These are phyloP conservation scores for Arrhamphus sclerolepis DNA, from an alignment of 2,797 vertebrate genomes.

Conservation along the genomic window DNA sequence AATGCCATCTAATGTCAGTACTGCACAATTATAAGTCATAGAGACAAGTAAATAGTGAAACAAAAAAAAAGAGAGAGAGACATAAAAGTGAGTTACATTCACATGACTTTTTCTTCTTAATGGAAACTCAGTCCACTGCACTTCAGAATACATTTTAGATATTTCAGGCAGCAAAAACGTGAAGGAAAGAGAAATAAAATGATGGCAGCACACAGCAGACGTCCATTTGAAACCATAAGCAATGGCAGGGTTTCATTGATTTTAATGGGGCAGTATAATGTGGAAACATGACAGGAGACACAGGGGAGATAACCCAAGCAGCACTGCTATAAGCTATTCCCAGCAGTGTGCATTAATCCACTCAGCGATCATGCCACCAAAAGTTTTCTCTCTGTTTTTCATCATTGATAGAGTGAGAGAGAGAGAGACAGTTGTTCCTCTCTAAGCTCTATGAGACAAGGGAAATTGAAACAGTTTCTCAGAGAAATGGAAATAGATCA, in stretches of 20 bases:
- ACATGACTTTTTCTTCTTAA: slow-evolving; percentile 9
- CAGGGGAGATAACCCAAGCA: slow-evolving; percentile 71
- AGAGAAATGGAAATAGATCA: slow-evolving; percentile 78
- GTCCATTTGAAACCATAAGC: slow-evolving; percentile 61
- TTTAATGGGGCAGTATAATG: slow-evolving; percentile 76
- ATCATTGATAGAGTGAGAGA: slow-evolving; percentile 50
- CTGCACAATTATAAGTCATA: slow-evolving; percentile 2
- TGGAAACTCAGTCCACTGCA: slow-evolving; percentile 27
- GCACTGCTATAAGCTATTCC: slow-evolving; percentile 68
- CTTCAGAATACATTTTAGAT: slow-evolving; percentile 23
- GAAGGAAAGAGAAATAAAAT: slow-evolving; percentile 36
- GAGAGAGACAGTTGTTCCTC: slow-evolving; percentile 44
- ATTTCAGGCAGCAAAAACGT: slow-evolving; percentile 46
- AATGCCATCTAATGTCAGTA: slow-evolving; percentile 5
- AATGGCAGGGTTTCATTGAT: slow-evolving; percentile 65
- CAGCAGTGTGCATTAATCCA: slow-evolving; percentile 72
- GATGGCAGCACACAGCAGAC: slow-evolving; percentile 43
- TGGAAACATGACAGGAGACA: slow-evolving; percentile 76
- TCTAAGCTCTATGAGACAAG: slow-evolving; percentile 56
- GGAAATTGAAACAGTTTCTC: slow-evolving; percentile 49
- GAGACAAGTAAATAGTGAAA: slow-evolving; percentile 6
- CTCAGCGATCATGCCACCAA: slow-evolving; percentile 65
- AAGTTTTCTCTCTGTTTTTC: slow-evolving; percentile 69
- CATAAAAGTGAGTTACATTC: slow-evolving; percentile 31
- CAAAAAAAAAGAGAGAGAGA: slow-evolving; percentile 6